phyloP scores from a whole-genome alignment of 2,888 invertebrate genomes.

The Phengaris alcon region DNA sequence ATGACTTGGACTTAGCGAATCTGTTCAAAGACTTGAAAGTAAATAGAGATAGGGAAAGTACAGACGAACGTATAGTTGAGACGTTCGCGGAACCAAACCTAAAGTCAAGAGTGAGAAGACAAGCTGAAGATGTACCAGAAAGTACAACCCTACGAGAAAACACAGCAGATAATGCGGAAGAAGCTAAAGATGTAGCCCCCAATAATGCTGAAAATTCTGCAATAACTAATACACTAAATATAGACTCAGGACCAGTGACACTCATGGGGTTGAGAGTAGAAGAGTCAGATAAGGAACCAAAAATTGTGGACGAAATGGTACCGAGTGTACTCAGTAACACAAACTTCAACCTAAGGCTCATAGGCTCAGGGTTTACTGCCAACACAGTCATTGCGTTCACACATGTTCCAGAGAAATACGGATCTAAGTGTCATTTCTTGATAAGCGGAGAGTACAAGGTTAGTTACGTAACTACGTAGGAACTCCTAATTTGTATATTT shows the following conservation, averaged over 20 bases:
- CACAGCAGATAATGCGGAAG: background rate
- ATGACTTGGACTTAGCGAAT: conserved; percentile 38
- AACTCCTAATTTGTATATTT: background rate
- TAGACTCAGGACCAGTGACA: background rate
- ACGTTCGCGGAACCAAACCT: conserved; percentile 40
- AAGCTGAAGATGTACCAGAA: conserved; percentile 27
- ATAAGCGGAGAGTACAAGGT: conserved; percentile 57
- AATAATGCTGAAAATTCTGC: background rate
- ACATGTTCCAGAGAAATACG: conserved; percentile 49
- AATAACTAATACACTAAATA: background rate
- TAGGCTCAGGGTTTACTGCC: conserved; percentile 59
- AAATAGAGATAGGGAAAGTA: conserved; percentile 41
- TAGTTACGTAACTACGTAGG: conserved; percentile 31
- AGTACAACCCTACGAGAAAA: background rate
- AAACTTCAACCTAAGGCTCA: conserved; percentile 54
- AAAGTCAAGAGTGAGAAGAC: conserved; percentile 30
- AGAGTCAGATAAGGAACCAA: conserved; percentile 63
- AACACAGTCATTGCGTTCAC: conserved; percentile 63
- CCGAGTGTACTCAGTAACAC: conserved; percentile 62
- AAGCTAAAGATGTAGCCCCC: background rate
- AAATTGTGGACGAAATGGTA: conserved; percentile 60
- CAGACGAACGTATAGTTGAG: conserved; percentile 43
- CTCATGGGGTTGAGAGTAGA: conserved; percentile 63
- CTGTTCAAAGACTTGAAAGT: conserved; percentile 45
- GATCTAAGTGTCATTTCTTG: conserved; percentile 51